Percentiles rank a stretch among this genome's conserved stretches.
These are phyloP conservation scores for Ruditapes philippinarum DNA, from an alignment of 1,140 invertebrate species.

Conservation along the genomic window DNA sequence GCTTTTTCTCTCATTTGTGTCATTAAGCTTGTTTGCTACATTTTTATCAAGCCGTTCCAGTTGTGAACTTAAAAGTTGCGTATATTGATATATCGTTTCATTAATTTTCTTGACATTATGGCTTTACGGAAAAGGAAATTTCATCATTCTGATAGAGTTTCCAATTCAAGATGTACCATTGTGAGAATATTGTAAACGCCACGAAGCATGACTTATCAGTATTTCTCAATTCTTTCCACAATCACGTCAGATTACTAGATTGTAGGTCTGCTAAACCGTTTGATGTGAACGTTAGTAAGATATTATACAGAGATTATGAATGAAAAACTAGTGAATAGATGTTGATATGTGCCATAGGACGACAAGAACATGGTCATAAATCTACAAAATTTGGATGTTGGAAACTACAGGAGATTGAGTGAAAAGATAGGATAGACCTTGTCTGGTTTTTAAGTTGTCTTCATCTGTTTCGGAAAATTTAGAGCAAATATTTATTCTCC, in stretches of 20 bases:
- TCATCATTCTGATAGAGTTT: slow-evolving; percentile 40
- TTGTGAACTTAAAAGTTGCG: too few relatives aligned
- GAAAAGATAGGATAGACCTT: slow-evolving; percentile 33
- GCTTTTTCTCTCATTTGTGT: too few relatives aligned
- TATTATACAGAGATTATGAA: slow-evolving; percentile 36
- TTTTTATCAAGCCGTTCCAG: too few relatives aligned
- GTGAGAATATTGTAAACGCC: slow-evolving; percentile 44
- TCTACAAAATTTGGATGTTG: slow-evolving; percentile 47
- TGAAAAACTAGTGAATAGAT: slow-evolving; percentile 35
- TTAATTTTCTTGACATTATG: not conserved
- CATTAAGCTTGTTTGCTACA: too few relatives aligned
- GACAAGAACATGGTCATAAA: slow-evolving; percentile 46
- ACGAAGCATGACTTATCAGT: slow-evolving; percentile 65
- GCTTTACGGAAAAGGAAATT: slow-evolving; percentile 2
- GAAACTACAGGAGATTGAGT: slow-evolving; percentile 31
- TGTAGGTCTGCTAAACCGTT: slow-evolving; percentile 58
- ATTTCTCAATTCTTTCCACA: slow-evolving; percentile 61
- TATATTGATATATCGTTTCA: not conserved
- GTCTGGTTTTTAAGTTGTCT: slow-evolving; percentile 45
- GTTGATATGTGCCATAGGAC: slow-evolving; percentile 25
- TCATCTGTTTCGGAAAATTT: slow-evolving; percentile 18
- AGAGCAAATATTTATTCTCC: not conserved
- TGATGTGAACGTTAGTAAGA: slow-evolving; percentile 62
- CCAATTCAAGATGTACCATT: slow-evolving; percentile 33
- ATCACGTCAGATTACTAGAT: slow-evolving; percentile 61